A percentile compares a stretch with the other conserved stretches of the same genome.
These are phyloP conservation scores for Digitonthophagus gazella DNA, from an alignment of 2,888 invertebrate species.

Conservation along the genomic window DNA sequence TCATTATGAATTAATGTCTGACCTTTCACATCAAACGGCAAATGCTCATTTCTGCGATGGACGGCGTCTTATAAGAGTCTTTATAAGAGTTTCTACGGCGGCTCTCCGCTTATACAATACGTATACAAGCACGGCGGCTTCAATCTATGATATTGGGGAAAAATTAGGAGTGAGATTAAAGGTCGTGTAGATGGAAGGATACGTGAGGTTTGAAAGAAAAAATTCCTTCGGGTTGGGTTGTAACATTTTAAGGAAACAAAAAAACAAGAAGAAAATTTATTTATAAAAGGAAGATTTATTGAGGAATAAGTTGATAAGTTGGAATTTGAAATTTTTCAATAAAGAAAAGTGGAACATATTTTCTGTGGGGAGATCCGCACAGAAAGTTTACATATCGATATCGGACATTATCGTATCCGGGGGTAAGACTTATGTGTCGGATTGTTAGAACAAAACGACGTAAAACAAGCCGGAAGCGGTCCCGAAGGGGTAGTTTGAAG, in stretches of 20 bases:
- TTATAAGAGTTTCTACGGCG: not conserved
- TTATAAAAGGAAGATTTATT: not conserved
- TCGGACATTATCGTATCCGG: conserved; percentile 16
- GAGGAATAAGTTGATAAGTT: no score
- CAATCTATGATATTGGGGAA: not conserved
- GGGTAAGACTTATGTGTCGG: conserved; percentile 47
- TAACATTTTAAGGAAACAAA: no score
- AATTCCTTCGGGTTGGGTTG: no score
- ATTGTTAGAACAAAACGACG: conserved; percentile 57
- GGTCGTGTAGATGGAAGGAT: not conserved
- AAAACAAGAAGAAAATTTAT: not conserved
- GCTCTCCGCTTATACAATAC: not conserved
- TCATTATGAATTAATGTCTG: conserved; percentile 53
- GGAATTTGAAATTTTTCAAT: conserved; percentile 18
- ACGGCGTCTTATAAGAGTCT: conserved; percentile 21
- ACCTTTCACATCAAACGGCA: conserved; percentile 40
- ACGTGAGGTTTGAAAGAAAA: no score
- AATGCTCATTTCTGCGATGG: conserved; percentile 40
- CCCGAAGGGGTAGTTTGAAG: conserved; percentile 45
- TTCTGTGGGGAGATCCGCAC: not conserved
- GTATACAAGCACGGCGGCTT: not conserved
- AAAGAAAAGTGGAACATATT: conserved; percentile 15
- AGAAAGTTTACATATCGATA: conserved; percentile 32
- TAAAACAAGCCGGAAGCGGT: conserved; percentile 53
- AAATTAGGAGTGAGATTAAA: not conserved